These are phyloP conservation scores for Pinna nobilis DNA, from an alignment of 1,140 invertebrate genomes.

Conservation along the genomic window DNA sequence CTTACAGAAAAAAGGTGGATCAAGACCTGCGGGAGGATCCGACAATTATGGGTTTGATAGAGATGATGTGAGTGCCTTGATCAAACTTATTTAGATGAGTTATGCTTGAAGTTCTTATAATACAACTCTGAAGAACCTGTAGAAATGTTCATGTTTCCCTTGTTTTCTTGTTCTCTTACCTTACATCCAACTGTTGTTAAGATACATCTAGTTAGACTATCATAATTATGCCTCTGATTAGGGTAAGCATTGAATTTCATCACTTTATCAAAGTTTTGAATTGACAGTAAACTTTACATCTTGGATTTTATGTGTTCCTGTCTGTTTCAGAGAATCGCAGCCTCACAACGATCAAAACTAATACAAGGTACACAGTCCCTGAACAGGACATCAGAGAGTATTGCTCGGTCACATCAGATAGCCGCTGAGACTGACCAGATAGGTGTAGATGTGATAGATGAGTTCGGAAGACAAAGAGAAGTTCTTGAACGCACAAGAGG, in stretches of 20 bases:
- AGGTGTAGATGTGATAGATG: constrained; percentile 84
- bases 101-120: too few relatives aligned
- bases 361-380: constrained; percentile 74
- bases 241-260: too few relatives aligned
- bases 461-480: constrained; percentile 81
- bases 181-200: too few relatives aligned
- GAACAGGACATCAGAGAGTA: constrained; percentile 80
- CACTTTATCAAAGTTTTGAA: not conserved
- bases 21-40: constrained; percentile 37
- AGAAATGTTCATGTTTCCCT: too few relatives aligned
- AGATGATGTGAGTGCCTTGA: constrained; percentile 57
- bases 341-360: constrained; percentile 65
- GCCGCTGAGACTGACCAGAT: constrained; percentile 87
- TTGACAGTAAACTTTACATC: not conserved
- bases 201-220: too few relatives aligned
- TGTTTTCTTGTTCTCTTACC: too few relatives aligned
- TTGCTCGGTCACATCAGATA: constrained; percentile 82
- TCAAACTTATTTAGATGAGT: not conserved
- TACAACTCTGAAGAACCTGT: too few relatives aligned
- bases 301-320: not conserved
- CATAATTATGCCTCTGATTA: not conserved
- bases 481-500: constrained; percentile 79
- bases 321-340: constrained; percentile 61
- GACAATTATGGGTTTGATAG: constrained; percentile 67
- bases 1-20: constrained; percentile 53